phyloP scores from a whole-genome alignment of 1,140 invertebrate species.

The Pseudachorutes palmiensis region DNA sequence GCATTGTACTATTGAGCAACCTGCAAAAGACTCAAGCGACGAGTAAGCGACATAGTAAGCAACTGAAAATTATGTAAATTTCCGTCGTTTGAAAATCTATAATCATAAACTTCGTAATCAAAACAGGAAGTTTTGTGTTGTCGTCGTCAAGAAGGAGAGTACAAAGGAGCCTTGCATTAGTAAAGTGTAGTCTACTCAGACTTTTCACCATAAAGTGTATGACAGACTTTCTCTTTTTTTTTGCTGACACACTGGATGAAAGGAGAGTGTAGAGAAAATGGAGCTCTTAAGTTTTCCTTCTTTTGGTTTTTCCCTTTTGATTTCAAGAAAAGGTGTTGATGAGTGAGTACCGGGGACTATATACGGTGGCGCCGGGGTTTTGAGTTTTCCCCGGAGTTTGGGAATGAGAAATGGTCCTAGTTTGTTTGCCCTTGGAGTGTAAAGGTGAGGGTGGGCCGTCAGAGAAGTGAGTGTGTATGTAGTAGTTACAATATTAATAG shows the following conservation, averaged over 20 bases:
- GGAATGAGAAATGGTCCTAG: slow-evolving; percentile 2
- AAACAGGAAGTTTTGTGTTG: neutral
- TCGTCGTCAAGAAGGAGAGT: neutral
- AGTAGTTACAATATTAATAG: slow-evolving; percentile 7
- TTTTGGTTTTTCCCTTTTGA: neutral
- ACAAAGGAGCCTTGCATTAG: neutral
- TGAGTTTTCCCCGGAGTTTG: neutral
- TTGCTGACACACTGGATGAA: too few species aligned
- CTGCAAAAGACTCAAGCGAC: too few species aligned
- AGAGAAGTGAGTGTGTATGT: neutral
- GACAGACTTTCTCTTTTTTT: too few species aligned
- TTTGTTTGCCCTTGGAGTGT: neutral
- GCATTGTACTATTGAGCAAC: too few species aligned
- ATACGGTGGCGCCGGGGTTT: neutral
- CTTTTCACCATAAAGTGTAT: too few species aligned
- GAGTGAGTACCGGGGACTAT: too few species aligned
- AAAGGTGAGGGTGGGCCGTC: neutral
- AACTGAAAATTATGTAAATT: neutral
- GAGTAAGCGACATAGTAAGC: neutral
- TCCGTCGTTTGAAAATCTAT: neutral
- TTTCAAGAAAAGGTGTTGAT: slow-evolving; percentile 6
- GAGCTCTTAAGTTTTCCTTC: too few species aligned
- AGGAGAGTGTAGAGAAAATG: too few species aligned
- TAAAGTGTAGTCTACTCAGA: too few species aligned
- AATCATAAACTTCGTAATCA: slow-evolving; percentile 1